Percentiles rank a stretch among this genome's conserved stretches.
Evolutionary conservation across 2,113 vertebrate genomes (phyloP).

Genomic region (Forbesichthys papilliferus): DNA sequence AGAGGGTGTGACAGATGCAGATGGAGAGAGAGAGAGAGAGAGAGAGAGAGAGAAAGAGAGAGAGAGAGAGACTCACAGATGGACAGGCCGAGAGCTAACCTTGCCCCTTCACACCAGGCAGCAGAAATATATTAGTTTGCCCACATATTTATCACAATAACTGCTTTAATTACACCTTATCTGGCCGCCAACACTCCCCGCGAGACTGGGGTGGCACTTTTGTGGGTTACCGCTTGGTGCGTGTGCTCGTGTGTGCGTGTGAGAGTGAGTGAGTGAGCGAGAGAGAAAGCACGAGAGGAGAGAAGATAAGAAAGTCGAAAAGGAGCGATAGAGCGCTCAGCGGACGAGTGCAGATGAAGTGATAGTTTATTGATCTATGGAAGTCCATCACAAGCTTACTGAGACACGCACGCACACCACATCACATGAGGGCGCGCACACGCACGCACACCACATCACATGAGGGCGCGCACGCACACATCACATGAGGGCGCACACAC

Average conservation of each 20-base stretch:
- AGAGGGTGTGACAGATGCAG: not conserved
- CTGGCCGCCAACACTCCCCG: slow-evolving; percentile 52
- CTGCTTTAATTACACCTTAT: slow-evolving; percentile 60
- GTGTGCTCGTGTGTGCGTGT: not conserved
- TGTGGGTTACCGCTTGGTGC: not conserved
- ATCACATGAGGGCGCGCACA: not conserved
- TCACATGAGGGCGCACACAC: not conserved
- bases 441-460: not conserved
- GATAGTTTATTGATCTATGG: slow-evolving; percentile 56
- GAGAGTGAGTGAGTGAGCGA: slow-evolving; percentile 3
- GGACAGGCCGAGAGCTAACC: slow-evolving; percentile 25
- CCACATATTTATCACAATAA: slow-evolving; percentile 56
- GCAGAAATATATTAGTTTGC: slow-evolving; percentile 57
- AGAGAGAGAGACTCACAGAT: not conserved
- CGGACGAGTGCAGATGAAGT: slow-evolving; percentile 43
- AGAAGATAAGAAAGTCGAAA: slow-evolving; percentile 1
- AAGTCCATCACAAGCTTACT: slow-evolving; percentile 57
- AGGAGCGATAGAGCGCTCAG: slow-evolving; percentile 23
- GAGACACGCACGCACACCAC: slow-evolving; percentile 40
- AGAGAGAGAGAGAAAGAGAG: not conserved
- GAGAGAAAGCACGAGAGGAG: slow-evolving; percentile 11
- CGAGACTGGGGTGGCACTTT: slow-evolving; percentile 11
- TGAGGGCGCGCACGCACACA: slow-evolving; percentile 5
- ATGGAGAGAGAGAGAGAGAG: not conserved
- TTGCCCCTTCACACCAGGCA: slow-evolving; percentile 39